A percentile compares a stretch with the other conserved stretches of the same genome.
Evolutionary conservation across 2,797 vertebrate species (phyloP).

Genomic region (Pangasius djambal): DNA sequence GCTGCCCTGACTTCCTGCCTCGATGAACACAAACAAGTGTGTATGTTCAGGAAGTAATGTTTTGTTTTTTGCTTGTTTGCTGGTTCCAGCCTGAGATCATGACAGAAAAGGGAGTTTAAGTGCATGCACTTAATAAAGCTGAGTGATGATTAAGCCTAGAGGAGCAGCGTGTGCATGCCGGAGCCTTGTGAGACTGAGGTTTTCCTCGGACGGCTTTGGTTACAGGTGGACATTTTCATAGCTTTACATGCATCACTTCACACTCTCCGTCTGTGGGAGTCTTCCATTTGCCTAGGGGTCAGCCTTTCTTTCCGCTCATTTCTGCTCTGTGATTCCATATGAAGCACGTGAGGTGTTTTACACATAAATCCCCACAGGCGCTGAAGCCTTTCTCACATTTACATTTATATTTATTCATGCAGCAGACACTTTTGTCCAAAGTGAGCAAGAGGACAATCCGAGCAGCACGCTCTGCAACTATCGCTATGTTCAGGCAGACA

Average conservation of each 20-base stretch:
- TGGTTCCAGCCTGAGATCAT: neutral
- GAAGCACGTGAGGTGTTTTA: neutral
- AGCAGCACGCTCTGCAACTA: neutral
- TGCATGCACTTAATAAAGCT: neutral
- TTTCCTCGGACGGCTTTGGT: neutral
- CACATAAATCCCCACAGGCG: neutral
- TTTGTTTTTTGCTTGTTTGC: constrained; percentile 15
- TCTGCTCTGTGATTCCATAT: neutral
- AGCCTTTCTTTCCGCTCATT: neutral
- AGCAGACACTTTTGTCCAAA: neutral
- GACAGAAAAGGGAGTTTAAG: neutral
- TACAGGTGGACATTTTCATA: constrained; percentile 43
- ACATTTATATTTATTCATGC: constrained; percentile 3
- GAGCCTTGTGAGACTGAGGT: neutral
- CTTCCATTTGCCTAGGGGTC: constrained; percentile 26
- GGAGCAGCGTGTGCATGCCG: neutral
- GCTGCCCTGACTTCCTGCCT: constrained; percentile 32
- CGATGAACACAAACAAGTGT: constrained; percentile 20
- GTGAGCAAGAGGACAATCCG: neutral
- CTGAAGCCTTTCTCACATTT: neutral
- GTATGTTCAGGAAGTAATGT: neutral
- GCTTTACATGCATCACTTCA: constrained; percentile 26
- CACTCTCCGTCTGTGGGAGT: neutral
- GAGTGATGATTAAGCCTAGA: neutral
- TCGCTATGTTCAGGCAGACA: neutral